phyloP scores from a whole-genome alignment of 2,797 vertebrate genomes.

The Pipistrellus kuhlii region DNA sequence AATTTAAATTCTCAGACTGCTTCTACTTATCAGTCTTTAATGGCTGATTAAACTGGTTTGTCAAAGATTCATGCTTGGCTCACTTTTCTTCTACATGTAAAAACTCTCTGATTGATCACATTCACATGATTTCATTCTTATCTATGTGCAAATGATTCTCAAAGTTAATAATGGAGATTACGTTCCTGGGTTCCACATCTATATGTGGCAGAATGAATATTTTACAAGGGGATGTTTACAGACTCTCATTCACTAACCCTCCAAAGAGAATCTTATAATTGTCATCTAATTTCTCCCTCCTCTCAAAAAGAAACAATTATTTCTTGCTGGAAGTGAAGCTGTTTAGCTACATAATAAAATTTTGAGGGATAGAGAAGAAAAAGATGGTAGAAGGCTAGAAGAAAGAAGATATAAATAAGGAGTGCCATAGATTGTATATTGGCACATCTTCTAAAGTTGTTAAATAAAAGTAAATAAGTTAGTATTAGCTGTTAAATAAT shows the following conservation, averaged over 20 bases:
- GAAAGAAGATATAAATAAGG: conserved; percentile 19
- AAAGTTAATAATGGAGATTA: neutral
- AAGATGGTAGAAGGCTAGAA: neutral
- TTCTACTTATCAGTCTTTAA: neutral
- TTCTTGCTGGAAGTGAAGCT: conserved; percentile 14
- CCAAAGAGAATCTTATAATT: neutral
- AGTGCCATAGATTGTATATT: neutral
- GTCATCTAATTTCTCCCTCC: neutral
- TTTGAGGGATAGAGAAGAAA: neutral
- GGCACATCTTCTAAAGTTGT: neutral
- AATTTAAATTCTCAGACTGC: conserved; percentile 24
- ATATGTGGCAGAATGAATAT: neutral
- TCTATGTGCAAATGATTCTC: neutral
- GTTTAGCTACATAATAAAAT: neutral
- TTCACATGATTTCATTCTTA: neutral
- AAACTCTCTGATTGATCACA: neutral
- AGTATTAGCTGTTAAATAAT: conserved; percentile 43
- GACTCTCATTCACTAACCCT: neutral
- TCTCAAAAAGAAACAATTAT: neutral
- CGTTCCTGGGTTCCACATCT: neutral
- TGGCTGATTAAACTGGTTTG: neutral
- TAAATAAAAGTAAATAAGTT: conserved; percentile 45
- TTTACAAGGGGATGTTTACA: neutral
- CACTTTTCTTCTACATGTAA: neutral
- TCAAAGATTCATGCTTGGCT: neutral